Conservation (phyloP, 2,113 vertebrate genomes). For the Toxostoma redivivum region DNA sequence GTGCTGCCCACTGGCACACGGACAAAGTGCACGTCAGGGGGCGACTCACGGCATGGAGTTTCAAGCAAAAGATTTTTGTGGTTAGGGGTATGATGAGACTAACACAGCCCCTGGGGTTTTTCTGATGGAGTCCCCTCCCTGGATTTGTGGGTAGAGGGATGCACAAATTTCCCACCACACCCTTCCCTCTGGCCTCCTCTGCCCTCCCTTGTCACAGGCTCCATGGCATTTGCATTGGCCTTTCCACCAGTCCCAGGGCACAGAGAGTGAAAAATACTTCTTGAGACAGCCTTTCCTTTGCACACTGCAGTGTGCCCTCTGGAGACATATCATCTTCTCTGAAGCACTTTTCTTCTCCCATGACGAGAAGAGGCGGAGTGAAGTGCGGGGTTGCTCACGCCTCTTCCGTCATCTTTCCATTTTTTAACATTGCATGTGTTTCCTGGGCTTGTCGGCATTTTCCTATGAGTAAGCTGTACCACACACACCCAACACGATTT, state of each 20-base stretch:
- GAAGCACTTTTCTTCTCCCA: neutral
- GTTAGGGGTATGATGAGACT: neutral
- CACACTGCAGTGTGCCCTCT: neutral
- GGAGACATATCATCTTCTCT: neutral
- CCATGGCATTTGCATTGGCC: fast-evolving
- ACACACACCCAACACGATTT: fast-evolving
- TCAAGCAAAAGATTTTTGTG: neutral
- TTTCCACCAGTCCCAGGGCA: neutral
- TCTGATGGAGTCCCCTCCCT: neutral
- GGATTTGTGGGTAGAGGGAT: neutral
- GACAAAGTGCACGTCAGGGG: fast-evolving
- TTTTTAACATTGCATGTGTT: neutral
- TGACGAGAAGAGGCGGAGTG: neutral
- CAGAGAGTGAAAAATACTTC: neutral
- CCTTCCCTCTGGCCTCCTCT: fast-evolving
- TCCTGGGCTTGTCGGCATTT: neutral
- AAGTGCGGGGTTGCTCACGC: neutral
- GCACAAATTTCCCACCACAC: neutral
- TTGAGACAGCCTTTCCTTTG: neutral
- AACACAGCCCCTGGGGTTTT: neutral
- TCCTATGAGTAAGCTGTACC: conserved; percentile 16
- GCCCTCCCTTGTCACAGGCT: neutral
- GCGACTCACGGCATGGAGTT: neutral
- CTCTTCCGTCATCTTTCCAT: neutral
- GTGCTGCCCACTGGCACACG: neutral